phyloP scores from a whole-genome alignment of 2,113 vertebrate species.

The Hyperoodon ampullatus region DNA sequence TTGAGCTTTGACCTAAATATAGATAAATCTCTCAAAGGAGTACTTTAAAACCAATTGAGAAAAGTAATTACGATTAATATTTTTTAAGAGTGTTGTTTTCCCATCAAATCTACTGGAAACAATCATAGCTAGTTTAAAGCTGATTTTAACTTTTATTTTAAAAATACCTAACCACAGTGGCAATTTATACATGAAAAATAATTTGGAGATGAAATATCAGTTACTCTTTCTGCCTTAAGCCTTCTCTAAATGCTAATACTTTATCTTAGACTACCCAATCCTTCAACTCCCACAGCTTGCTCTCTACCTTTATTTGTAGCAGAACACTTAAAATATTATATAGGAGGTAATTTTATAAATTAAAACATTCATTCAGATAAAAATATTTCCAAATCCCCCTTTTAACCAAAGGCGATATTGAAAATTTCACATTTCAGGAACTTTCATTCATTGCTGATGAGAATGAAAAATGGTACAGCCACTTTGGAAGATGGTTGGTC shows the following conservation, averaged over 20 bases:
- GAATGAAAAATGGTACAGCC: background rate
- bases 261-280: background rate
- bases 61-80: background rate
- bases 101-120: background rate
- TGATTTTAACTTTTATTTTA: constrained; percentile 16
- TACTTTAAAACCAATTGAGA: background rate
- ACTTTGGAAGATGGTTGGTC: background rate
- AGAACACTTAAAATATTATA: background rate
- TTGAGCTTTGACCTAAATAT: background rate
- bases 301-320: background rate
- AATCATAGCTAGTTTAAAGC: background rate
- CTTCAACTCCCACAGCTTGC: background rate
- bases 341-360: background rate
- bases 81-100: background rate
- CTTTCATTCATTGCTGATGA: background rate
- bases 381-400: background rate
- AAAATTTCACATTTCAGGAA: background rate
- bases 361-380: background rate
- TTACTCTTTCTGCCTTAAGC: background rate
- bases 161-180: background rate
- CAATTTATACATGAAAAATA: constrained; percentile 12
- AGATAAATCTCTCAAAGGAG: background rate
- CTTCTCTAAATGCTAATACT: background rate
- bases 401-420: background rate
- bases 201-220: background rate